Percentiles rank a stretch among this genome's conserved stretches.
Conservation (phyloP, 2,797 vertebrate species). For the Odontamblyopus lacepedii region DNA sequence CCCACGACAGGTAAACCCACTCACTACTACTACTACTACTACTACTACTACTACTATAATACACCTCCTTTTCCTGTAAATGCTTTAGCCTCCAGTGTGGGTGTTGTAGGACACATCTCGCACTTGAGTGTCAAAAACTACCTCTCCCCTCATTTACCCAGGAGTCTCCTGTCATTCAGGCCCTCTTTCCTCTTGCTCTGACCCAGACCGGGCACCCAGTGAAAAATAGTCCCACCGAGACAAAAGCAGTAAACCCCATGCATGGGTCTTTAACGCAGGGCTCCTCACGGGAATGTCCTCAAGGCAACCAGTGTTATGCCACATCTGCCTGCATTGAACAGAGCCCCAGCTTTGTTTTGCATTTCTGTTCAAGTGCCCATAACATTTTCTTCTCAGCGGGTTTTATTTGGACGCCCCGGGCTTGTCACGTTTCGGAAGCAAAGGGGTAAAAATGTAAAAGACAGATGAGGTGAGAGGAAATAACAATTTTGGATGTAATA, state of each 20-base stretch:
- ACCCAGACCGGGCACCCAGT: conserved; percentile 49
- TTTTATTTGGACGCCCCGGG: conserved; percentile 5
- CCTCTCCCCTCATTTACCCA: conserved; percentile 28
- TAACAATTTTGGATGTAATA: conserved; percentile 8
- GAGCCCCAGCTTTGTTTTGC: conserved; percentile 45
- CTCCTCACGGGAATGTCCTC: conserved; percentile 36
- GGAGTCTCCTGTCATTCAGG: conserved; percentile 57
- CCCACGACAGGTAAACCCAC: conserved; percentile 86
- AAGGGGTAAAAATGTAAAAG: conserved; percentile 21
- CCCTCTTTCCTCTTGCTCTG: conserved; percentile 48
- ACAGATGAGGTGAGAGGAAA: conserved; percentile 19
- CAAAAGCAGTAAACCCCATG: conserved; percentile 52
- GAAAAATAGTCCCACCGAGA: conserved; percentile 59
- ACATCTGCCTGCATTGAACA: conserved; percentile 9
- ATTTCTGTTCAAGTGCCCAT: conserved; percentile 54
- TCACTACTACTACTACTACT: conserved; percentile 30
- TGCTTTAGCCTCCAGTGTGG: conserved; percentile 32
- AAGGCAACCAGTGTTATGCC: conserved; percentile 29
- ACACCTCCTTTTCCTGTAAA: conserved; percentile 39
- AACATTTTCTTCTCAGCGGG: conserved; percentile 41
- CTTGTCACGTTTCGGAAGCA: conserved; percentile 19
- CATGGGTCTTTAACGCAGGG: conserved; percentile 33
- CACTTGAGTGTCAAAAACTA: conserved; percentile 50
- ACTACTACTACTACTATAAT: conserved; percentile 30
- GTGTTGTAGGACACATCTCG: conserved; percentile 54